Evolutionary conservation across 1,140 invertebrate species (phyloP), one percentile per base, ranked within the genome.

Genomic region (Linepithema humile): DNA sequence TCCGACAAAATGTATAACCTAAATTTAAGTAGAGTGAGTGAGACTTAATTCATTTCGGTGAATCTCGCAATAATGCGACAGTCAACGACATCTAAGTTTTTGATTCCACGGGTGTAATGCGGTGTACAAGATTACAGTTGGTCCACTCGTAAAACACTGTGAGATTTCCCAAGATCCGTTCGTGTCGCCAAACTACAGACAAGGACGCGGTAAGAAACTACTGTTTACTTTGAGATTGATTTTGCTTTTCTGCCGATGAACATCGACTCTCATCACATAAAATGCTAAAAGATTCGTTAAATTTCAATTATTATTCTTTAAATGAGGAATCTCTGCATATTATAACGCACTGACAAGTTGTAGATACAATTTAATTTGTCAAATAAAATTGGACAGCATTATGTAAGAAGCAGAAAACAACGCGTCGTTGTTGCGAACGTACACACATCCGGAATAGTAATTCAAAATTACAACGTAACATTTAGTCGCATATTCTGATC

Each of bases 81-180:
- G 32, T 67, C 62, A 48, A 20, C 26, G 75, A 69, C 64, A 17
- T 69, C 64, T 80, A 80, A 80, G 69, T 80, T 80, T 35, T 57
- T 35, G 48, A 23, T 3, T 69, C 20, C 82, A 57, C 35, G 32
- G 75, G 38, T 67, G 29, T 80, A 23, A 77, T 38, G 59, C 62
- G 72, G 60, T 60, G 38, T 64, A 73, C 12, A 20, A 65, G 77
- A 85, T 88, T 67, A 88, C 65, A 12, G 23, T 40, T 15, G 70
- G 40, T 69, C 59, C 64, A 45, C 72, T 85, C 87, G 67, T 88
- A 88, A 88, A 88, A 83, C 74, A 88, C 60, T 43, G 38, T 32
- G 70, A 83, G 87, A 88, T 88, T 83, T 77, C 17, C 57, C 32
- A 70, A 88, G 83, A 88, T 88, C 87, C 87, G 40, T 32, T 12